A percentile compares a stretch with the other conserved stretches of the same genome.
These are phyloP conservation scores for Eilema caniola DNA, from an alignment of 2,888 invertebrate species.

Conservation along the genomic window DNA sequence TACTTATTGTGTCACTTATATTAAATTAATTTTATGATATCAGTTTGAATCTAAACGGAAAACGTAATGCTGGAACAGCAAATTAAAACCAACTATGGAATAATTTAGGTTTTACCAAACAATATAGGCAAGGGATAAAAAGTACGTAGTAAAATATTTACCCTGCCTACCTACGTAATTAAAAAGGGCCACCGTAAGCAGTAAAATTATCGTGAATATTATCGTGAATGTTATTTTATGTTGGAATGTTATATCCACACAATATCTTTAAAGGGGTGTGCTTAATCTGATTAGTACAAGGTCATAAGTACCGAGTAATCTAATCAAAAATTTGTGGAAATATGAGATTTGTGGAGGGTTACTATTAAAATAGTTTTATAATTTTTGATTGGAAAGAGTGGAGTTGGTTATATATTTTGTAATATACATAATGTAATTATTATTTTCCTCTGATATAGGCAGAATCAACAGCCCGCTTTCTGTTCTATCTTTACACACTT, in stretches of 20 bases:
- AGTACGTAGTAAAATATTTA: background rate
- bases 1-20: no score
- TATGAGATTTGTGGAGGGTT: slow-evolving; percentile 12
- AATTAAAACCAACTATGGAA: background rate
- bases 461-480: no score
- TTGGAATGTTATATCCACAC: slow-evolving; percentile 26
- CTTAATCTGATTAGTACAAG: slow-evolving; percentile 38
- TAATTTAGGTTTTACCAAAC: background rate
- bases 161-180: slow-evolving; percentile 5
- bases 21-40: no score
- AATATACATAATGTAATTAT: no score
- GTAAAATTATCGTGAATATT: background rate
- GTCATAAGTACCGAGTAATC: slow-evolving; percentile 40
- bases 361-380: no score
- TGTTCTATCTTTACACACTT: no score
- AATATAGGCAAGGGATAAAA: background rate
- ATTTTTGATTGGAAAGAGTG: no score
- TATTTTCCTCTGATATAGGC: no score
- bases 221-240: slow-evolving; percentile 9
- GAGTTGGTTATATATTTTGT: no score
- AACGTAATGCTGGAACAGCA: background rate
- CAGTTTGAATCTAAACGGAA: no score
- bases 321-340: slow-evolving; percentile 39
- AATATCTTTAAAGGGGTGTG: slow-evolving; percentile 34
- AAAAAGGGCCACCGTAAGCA: background rate